Conservation (phyloP, 2,797 vertebrate species). For the Pitangus sulphuratus region DNA sequence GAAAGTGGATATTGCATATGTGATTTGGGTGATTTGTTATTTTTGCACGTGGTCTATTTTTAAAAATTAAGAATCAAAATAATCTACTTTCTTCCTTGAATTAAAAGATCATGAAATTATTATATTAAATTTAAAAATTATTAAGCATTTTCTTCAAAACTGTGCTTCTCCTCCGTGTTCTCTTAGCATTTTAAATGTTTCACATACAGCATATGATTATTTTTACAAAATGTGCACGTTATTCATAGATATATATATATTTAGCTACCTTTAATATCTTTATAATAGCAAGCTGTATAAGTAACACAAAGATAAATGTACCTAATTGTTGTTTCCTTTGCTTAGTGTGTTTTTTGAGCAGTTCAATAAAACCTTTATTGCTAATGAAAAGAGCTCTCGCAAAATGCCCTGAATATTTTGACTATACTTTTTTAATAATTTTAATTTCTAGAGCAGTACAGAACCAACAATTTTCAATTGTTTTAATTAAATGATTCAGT, state of each 20-base stretch:
- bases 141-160: not conserved
- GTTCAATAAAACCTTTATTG: not conserved
- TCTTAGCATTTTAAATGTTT: not conserved
- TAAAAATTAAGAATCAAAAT: slow-evolving; percentile 29
- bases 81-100: slow-evolving; percentile 9
- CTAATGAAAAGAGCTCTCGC: not conserved
- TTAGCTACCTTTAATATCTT: not conserved
- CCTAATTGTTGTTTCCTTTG: not conserved
- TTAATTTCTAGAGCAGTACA: not conserved
- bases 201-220: not conserved
- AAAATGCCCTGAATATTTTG: not conserved
- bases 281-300: not conserved
- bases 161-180: not conserved
- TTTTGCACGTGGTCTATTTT: slow-evolving; percentile 40
- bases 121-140: not conserved
- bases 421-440: not conserved
- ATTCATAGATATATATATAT: not conserved
- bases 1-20: slow-evolving; percentile 5
- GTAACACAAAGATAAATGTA: not conserved
- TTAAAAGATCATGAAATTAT: not conserved
- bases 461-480: not conserved
- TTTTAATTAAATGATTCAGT: not conserved
- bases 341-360: not conserved
- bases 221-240: not conserved
- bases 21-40: slow-evolving; percentile 28